Conservation (phyloP, 2,888 invertebrate genomes). For the Anodontia alba region DNA sequence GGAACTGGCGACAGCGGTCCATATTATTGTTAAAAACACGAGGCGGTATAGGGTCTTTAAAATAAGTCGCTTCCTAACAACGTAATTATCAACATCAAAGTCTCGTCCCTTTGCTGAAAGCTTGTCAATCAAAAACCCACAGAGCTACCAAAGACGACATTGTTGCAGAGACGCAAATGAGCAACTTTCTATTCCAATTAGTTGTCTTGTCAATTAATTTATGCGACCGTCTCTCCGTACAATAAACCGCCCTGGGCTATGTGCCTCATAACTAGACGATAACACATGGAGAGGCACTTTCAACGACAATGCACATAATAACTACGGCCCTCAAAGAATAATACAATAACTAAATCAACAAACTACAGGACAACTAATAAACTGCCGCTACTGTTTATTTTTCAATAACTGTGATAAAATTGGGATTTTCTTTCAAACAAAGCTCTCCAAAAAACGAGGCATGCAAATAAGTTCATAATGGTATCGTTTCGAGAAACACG, state of each 20-base stretch:
- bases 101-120: neutral
- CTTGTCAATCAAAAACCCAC: neutral
- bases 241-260: neutral
- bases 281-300: neutral
- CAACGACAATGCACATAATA: neutral
- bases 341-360: neutral
- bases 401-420: too few relatives aligned
- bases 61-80: slow-evolving; percentile 3
- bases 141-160: neutral
- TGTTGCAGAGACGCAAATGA: slow-evolving; percentile 8
- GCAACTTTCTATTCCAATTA: neutral
- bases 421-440: too few relatives aligned
- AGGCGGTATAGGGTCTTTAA: neutral
- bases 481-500: too few relatives aligned
- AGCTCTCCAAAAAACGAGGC: too few relatives aligned
- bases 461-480: too few relatives aligned
- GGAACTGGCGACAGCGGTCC: too few relatives aligned
- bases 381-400: too few relatives aligned
- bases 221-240: neutral
- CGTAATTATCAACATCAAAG: slow-evolving; percentile 5
- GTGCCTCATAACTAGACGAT: neutral
- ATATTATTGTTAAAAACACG: neutral
- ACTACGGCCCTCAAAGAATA: neutral
- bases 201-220: neutral
- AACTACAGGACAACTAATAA: too few relatives aligned